These are phyloP conservation scores for Eulemur albifrons DNA, from an alignment of 2,797 vertebrate species.

Conservation along the genomic window DNA sequence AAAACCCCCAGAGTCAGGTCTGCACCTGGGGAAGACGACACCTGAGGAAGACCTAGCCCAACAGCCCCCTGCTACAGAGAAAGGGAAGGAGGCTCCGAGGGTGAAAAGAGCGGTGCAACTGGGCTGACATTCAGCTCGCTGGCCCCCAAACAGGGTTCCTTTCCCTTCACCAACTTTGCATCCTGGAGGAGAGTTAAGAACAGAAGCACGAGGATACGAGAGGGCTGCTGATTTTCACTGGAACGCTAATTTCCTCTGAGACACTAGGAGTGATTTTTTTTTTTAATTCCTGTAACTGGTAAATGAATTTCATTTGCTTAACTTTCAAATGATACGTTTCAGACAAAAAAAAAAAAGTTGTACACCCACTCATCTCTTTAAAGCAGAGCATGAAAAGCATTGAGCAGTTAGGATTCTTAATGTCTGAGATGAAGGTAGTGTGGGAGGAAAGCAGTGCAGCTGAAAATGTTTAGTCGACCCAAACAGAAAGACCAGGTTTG, in stretches of 20 bases:
- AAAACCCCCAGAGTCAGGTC: neutral
- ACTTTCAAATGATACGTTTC: constrained; percentile 50
- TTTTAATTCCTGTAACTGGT: neutral
- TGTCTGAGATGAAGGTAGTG: constrained; percentile 53
- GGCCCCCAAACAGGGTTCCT: neutral
- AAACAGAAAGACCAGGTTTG: constrained; percentile 18
- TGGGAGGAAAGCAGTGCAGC: constrained; percentile 10
- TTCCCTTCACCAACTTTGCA: neutral
- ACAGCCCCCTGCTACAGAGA: neutral
- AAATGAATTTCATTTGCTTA: constrained; percentile 53
- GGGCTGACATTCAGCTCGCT: neutral
- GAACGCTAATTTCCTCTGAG: neutral
- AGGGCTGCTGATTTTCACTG: neutral
- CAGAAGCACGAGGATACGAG: neutral
- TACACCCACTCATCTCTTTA: constrained; percentile 65
- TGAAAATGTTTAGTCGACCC: neutral
- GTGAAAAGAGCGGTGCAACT: neutral
- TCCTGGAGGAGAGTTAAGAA: neutral
- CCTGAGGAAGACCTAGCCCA: neutral
- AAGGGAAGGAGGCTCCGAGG: neutral
- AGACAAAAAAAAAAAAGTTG: constrained; percentile 20
- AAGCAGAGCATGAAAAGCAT: constrained; percentile 7
- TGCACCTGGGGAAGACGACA: neutral
- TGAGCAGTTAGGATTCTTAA: neutral
- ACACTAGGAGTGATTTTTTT: neutral